These are phyloP conservation scores for Patagioenas fasciata DNA, from an alignment of 2,113 vertebrate species.

Conservation along the genomic window DNA sequence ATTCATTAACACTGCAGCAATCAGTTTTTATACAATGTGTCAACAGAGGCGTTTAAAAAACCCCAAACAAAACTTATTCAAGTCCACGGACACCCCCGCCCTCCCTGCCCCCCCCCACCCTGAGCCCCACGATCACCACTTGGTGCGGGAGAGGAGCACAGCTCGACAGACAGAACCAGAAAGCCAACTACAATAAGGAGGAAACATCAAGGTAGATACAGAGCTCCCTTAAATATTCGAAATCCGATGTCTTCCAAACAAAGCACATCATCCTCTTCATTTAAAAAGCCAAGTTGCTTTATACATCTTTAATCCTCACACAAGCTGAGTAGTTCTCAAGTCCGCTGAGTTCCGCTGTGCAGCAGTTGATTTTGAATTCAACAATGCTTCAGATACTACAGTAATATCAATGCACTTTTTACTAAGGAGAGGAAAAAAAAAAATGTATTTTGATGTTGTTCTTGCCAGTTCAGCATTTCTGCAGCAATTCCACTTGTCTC, in stretches of 20 bases:
- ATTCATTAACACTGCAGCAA: no score
- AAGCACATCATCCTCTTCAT: slow-evolving; percentile 59
- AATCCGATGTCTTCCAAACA: slow-evolving; percentile 51
- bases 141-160: slow-evolving; percentile 69
- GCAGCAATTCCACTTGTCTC: slow-evolving; percentile 58
- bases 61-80: no score
- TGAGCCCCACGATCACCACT: slow-evolving; percentile 57
- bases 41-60: no score
- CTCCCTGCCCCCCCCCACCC: slow-evolving; percentile 26
- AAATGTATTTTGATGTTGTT: slow-evolving; percentile 39
- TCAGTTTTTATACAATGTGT: no score
- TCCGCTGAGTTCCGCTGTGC: slow-evolving; percentile 59
- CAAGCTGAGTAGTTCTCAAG: slow-evolving; percentile 60
- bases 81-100: slow-evolving; percentile 13
- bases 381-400: slow-evolving; percentile 59
- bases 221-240: slow-evolving; percentile 62
- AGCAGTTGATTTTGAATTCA: slow-evolving; percentile 64
- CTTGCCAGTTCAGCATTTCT: slow-evolving; percentile 71
- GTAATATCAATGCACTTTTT: slow-evolving; percentile 61
- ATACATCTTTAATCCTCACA: slow-evolving; percentile 33
- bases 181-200: slow-evolving; percentile 71
- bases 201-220: slow-evolving; percentile 56
- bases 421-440: slow-evolving; percentile 60
- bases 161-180: slow-evolving; percentile 62
- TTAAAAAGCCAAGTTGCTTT: slow-evolving; percentile 66